Base-by-base conservation (phyloP, 2,888 invertebrate genomes). In the Galerucella calmariensis region DNA sequence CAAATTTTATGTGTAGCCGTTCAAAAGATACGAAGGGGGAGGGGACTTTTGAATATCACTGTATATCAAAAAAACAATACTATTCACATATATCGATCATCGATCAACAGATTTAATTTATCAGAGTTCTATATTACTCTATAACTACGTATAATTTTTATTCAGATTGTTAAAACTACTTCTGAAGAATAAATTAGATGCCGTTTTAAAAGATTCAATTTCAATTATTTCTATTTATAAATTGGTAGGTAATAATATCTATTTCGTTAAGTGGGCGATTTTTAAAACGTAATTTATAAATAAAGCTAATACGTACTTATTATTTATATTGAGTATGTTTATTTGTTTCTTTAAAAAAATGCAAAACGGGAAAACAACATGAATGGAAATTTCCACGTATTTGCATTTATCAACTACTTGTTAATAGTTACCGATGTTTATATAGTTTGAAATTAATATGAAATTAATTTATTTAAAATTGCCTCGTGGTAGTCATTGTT, bases 201-300 rank as follows among this genome's bases (percentile, higher is more conserved):
- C 10, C 8, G 56, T 56, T 56, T 20, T 56, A 56, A 56, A 56
- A 56, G 20, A 20, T 56, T 56, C 0, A 2, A 16, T 56, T 56
- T 20, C 20, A 56, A 20, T 56, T 56, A 20, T 56, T 20, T 56
- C 56, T 56, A 56, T 56, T 56, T 56, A 56, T 56, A 56, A 20
- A 56, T 20, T 56, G 9, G 56, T 9, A 16, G n/a, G 56, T 16
- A 56, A 56, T 56, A 56, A 20, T 9, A 56, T 56, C 20, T 20
- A 10, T 56, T 16, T 51, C 14, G 8, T 51, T n/a, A 51, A 14
- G n/a, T 51, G n/a, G n/a, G 51, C n/a, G 6, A 51, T 51, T n/a
- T 51, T 51, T 51, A 51, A n/a, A 51, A 51, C 51, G 51, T 51
- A 51, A 51, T 51, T 51, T 6, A 51, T 56, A 56, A 56, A 56